Conservation (phyloP, 2,797 vertebrate genomes). For the Brachyrhaphis roseni region DNA sequence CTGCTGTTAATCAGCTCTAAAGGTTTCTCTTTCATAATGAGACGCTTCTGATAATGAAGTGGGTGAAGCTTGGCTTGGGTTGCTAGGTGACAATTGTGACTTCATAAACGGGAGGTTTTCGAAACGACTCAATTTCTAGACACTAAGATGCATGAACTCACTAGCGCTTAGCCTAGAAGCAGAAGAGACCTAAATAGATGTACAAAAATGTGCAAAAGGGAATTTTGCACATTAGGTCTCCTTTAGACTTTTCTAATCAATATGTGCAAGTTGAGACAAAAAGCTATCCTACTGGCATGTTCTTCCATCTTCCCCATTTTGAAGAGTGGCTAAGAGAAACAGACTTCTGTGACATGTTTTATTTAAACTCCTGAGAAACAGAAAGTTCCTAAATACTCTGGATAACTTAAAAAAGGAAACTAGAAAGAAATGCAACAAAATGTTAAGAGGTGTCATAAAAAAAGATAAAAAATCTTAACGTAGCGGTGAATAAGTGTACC, state of each 20-base stretch:
- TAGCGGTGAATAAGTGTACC: neutral
- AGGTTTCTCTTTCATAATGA: neutral
- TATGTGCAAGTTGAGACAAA: neutral
- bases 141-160: no score
- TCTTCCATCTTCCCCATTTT: neutral
- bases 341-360: neutral
- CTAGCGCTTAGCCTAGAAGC: no score
- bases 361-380: neutral
- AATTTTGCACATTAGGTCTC: no score
- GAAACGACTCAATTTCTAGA: no score
- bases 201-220: no score
- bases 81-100: no score
- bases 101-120: no score
- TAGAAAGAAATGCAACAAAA: neutral
- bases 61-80: no score
- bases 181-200: no score
- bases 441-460: neutral
- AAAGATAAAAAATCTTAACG: neutral
- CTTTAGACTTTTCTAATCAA: neutral
- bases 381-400: neutral
- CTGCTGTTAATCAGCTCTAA: neutral
- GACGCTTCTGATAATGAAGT: no score
- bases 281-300: neutral
- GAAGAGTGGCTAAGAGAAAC: neutral
- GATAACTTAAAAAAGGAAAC: neutral